These are phyloP conservation scores for Antidorcas marsupialis DNA, from an alignment of 2,113 vertebrate species.

Conservation along the genomic window DNA sequence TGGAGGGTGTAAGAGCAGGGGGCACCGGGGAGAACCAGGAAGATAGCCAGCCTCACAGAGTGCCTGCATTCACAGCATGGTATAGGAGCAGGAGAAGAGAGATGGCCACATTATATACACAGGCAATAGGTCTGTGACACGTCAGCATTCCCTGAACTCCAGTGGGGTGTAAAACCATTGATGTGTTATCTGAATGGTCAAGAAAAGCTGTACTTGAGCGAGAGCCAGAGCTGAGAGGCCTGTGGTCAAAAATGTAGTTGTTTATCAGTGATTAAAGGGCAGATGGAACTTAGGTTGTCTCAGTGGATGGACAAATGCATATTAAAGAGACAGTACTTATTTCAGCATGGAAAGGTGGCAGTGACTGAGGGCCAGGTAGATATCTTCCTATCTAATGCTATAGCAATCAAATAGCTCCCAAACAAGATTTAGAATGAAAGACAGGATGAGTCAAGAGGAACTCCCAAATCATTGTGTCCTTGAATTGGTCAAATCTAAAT, in stretches of 20 bases:
- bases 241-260: background rate
- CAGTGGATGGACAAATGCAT: background rate
- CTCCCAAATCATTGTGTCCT: background rate
- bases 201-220: background rate
- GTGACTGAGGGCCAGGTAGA: background rate
- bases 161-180: background rate
- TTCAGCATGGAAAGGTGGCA: background rate
- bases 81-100: background rate
- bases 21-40: background rate
- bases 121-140: background rate
- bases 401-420: background rate
- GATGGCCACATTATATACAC: background rate
- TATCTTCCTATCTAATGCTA: background rate
- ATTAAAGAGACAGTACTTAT: background rate
- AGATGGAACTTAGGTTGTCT: background rate
- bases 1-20: background rate
- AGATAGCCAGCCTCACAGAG: background rate
- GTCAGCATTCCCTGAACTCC: background rate
- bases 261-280: background rate
- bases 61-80: rapidly evolving
- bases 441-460: background rate
- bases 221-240: background rate
- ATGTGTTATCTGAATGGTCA: too few species aligned
- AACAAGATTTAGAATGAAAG: background rate
- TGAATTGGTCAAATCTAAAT: background rate